Base-by-base conservation (phyloP, 2,888 invertebrate genomes). In the Amphipoea lucens region DNA sequence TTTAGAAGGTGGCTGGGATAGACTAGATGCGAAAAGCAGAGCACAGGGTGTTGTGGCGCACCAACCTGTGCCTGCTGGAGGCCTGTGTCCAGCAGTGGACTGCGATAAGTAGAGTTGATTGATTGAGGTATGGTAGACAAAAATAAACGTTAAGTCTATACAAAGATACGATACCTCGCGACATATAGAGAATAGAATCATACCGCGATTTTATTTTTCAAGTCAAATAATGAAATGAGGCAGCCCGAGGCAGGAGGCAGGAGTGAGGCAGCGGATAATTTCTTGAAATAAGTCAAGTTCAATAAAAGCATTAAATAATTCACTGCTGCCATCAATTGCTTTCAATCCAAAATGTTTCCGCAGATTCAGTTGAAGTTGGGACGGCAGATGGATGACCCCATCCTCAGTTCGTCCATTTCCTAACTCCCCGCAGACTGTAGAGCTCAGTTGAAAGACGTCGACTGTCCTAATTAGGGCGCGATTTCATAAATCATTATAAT, bases 401-500 rank as follows among this genome's bases (percentile, higher is more conserved):
- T 88, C 89, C 82, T 82, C 85, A 74, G 83, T 86, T 84, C 87
- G 88, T 87, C 91, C 90, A 91, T 91, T 92, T 92, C 90, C 90
- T 87, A 91, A 89, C 89, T 92, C 91, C 92, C 92, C 84, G 79
- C 57, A 60, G 57, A 60, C 57, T 60, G 57, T 79, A 88, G 91
- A 89, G 87, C 91, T 90, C 90, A 86, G 89, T 88, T 91, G 92
- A 92, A 90, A 92, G 92, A 93, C 92, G 92, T 90, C 92, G 91
- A 90, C 93, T 92, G 92, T 92, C 92, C 93, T 93, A 95, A 94
- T 95, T 94, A 94, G 91, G 90, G 90, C 89, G 89, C 89, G 90
- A 92, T 88, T 89, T 91, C 92, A 94, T 95, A 93, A 93, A 94
- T 95, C 94, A 94, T 93, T 90, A 91, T 92, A 93, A 94, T 93